Evolutionary conservation across 2,797 vertebrate genomes (phyloP), one percentile per base, ranked within the genome.

Genomic region (Anguilla marmorata): DNA sequence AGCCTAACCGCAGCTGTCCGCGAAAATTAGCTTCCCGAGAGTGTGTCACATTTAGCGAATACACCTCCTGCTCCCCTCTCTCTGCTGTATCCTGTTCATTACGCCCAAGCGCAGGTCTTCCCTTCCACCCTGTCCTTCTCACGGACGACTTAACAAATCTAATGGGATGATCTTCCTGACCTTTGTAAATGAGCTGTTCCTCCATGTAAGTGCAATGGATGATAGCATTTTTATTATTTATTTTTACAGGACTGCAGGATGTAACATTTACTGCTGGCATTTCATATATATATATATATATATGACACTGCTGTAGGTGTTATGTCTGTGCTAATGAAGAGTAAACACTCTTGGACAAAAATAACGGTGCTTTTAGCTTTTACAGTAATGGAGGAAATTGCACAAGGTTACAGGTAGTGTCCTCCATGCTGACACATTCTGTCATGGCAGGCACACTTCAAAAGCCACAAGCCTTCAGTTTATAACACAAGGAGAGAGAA

Each of bases 121-220:
- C 21, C 21, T 8, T 24, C 76, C 19, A 45, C 76, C 76, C 76
- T 48, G 76, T 80, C 76, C 19, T 80, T 80, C 76, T 48, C 45
- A 80, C 41, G 76, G 76, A 48, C 45, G 76, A 48, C 76, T 80
- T 80, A 80, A 80, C 76, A 80, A 80, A 80, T 80, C 76, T 45
- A 80, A 80, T 80, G 48, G 76, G 76, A n/a, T 80, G 76, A 80
- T 80, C 76, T 48, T 45, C 19, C 16, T 80, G 76, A 80, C 76
- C 45, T 80, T 80, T 80, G 76, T 48, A 80, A 80, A 80, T 80
- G 76, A 80, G 76, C 41, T 80, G 16, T 48, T 50, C 76, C 37
- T 50, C 76, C 76, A 50, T 80, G 21, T 80, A 50, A 80, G 24
- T 48, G 37, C 76, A 80, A 80, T 48, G 74, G 74, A 76, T 76